Conservation (phyloP, 1,140 invertebrate genomes). For the Camponotus pennsylvanicus region DNA sequence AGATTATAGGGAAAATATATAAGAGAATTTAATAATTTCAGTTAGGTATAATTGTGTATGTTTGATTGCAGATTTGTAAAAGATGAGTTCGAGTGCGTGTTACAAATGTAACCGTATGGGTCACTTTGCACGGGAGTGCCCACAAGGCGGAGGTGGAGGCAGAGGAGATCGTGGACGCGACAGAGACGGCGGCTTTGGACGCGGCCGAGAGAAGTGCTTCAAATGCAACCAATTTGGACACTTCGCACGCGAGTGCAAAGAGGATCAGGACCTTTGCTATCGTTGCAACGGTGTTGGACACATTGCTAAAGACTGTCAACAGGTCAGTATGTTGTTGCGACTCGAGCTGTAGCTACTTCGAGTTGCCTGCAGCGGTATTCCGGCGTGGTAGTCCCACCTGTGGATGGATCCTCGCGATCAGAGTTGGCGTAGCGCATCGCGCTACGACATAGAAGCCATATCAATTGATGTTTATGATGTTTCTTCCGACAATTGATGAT, state of each 20-base stretch:
- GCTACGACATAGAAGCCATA: neutral
- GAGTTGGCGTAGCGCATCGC: neutral
- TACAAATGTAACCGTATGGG: constrained; percentile 96
- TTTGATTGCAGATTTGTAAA: constrained; percentile 76
- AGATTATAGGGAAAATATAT: neutral
- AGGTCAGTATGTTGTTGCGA: constrained; percentile 80
- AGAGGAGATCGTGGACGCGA: constrained; percentile 86
- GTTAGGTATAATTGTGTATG: neutral
- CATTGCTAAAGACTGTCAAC: constrained; percentile 95
- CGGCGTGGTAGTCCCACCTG: neutral
- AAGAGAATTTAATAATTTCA: neutral
- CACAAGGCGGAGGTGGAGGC: constrained; percentile 87
- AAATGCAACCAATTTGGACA: constrained; percentile 98
- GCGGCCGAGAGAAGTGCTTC: constrained; percentile 94
- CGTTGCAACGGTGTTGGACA: constrained; percentile 94
- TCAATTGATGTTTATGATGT: neutral
- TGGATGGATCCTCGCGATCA: neutral
- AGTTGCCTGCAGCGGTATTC: neutral
- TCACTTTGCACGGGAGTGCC: constrained; percentile 95
- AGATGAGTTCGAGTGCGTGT: constrained; percentile 90
- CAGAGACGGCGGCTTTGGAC: constrained; percentile 87
- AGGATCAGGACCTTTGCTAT: constrained; percentile 94
- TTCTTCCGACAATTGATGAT: neutral
- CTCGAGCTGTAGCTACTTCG: too few species aligned
- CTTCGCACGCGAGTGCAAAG: constrained; percentile 96